Percentiles rank a stretch among this genome's conserved stretches.
Evolutionary conservation across 1,140 invertebrate species (phyloP).

Genomic region (Drosophila nigrodunni): DNA sequence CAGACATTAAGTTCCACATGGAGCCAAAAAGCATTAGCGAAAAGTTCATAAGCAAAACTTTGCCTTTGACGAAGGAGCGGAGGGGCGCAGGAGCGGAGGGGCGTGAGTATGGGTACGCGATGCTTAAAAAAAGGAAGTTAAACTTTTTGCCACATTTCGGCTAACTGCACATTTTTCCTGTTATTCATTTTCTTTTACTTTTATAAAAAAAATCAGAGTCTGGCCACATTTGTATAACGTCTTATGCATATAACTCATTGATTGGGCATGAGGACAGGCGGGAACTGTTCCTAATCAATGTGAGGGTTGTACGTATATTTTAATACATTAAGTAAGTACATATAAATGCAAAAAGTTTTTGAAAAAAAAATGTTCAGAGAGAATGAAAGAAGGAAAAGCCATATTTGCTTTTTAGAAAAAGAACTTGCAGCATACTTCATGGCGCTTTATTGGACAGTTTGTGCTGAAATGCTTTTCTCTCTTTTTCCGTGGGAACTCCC

Average conservation of each 20-base stretch:
- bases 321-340: conserved; percentile 79
- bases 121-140: conserved; percentile 71
- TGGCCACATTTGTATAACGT: conserved; percentile 72
- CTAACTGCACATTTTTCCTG: conserved; percentile 57
- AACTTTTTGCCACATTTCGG: conserved; percentile 62
- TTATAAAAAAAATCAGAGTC: conserved; percentile 64
- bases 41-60: conserved; percentile 79
- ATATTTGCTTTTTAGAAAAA: not conserved
- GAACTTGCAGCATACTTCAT: conserved; percentile 32
- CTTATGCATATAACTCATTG: conserved; percentile 61
- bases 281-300: conserved; percentile 25
- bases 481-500: not conserved
- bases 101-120: conserved; percentile 12
- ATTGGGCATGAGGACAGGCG: not conserved
- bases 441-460: conserved; percentile 51
- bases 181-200: conserved; percentile 32
- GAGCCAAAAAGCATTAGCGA: conserved; percentile 62
- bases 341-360: conserved; percentile 70
- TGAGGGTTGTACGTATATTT: conserved; percentile 52
- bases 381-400: not conserved
- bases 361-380: conserved; percentile 59
- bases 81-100: not conserved
- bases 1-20: conserved; percentile 55
- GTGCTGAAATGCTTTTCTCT: conserved; percentile 17
- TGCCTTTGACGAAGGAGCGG: conserved; percentile 12